phyloP scores from a whole-genome alignment of 2,888 invertebrate genomes.

The Dexiosoma caninum region DNA sequence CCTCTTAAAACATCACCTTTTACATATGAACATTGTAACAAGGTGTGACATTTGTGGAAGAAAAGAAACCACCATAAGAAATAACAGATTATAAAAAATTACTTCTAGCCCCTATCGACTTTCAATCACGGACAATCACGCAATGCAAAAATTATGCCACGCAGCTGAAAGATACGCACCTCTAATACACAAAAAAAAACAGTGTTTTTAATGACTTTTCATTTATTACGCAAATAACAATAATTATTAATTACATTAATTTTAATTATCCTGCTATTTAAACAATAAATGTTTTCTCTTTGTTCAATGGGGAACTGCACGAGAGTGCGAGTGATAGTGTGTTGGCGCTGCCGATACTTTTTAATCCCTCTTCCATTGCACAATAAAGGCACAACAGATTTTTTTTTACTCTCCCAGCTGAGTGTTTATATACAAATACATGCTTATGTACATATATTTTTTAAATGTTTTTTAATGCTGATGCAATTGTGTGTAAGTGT shows the following conservation, averaged over 20 bases:
- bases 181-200: not conserved
- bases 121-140: not conserved
- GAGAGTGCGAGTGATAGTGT: not conserved
- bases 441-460: not conserved
- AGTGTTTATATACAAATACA: not conserved
- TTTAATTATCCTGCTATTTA: conserved; percentile 50
- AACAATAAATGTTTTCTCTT: conserved; percentile 10
- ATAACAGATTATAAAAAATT: no score
- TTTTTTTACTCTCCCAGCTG: not conserved
- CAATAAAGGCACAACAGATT: not conserved
- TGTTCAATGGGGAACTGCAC: not conserved
- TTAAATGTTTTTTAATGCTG: conserved; percentile 33
- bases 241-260: conserved; percentile 55
- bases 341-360: not conserved
- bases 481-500: conserved; percentile 31
- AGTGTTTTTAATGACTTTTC: conserved; percentile 17
- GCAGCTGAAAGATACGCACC: not conserved
- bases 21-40: no score
- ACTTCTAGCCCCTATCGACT: no score
- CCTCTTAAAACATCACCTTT: no score
- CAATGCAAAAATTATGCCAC: no score
- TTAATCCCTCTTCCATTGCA: not conserved
- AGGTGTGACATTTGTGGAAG: no score
- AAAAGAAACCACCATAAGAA: no score
- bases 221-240: conserved; percentile 51